Percentiles rank a stretch among this genome's conserved stretches.
phyloP scores from a whole-genome alignment of 37 sponge, comb jelly and placozoan species.

The Chondrosia reniformis region DNA sequence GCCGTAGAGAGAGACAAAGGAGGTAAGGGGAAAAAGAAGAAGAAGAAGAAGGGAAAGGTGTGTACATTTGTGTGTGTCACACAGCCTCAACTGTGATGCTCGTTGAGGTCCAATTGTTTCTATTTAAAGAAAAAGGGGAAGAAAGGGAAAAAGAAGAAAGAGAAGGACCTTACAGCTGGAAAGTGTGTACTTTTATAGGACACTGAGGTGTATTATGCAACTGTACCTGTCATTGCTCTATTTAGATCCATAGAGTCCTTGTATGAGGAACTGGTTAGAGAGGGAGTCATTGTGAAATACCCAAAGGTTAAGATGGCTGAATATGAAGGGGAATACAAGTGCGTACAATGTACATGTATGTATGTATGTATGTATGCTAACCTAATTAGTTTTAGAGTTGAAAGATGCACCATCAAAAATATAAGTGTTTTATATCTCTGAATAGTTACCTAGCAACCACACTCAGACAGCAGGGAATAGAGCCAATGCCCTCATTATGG shows the following conservation, averaged over 20 bases:
- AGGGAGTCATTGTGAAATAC: constrained; percentile 78
- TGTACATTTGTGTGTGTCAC: not conserved
- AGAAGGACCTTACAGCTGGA: constrained; percentile 97
- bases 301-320: constrained; percentile 80
- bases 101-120: too few species aligned
- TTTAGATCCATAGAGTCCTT: constrained; percentile 89
- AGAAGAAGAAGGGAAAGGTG: constrained; percentile 69
- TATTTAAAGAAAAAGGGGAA: constrained; percentile 78
- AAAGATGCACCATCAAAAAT: not conserved
- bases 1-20: constrained; percentile 98
- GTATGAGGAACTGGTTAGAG: constrained; percentile 82
- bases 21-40: constrained; percentile 83
- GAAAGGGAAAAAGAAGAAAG: constrained; percentile 97
- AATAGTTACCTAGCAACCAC: constrained; percentile 84
- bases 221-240: not conserved
- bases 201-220: not conserved
- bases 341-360: not conserved
- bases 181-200: too few species aligned
- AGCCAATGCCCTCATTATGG: constrained; percentile 94
- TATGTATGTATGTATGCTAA: not conserved
- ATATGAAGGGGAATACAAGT: constrained; percentile 91
- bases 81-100: not conserved
- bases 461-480: constrained; percentile 70
- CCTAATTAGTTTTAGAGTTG: not conserved
- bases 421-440: too few species aligned